These are phyloP conservation scores for Sparus aurata DNA, from an alignment of 2,797 vertebrate species.

Conservation along the genomic window DNA sequence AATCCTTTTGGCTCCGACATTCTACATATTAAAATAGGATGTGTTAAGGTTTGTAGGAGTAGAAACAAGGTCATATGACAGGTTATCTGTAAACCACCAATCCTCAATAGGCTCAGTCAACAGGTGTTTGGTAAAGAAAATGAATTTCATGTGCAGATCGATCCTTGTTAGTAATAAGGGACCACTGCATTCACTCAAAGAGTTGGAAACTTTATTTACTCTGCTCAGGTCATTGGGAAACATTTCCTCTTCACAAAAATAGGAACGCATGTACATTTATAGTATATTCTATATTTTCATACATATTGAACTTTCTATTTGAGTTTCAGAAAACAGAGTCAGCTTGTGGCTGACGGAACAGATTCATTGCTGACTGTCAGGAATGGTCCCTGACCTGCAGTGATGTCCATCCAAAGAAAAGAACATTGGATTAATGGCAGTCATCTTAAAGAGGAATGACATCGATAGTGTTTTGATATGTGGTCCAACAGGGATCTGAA, in stretches of 20 bases:
- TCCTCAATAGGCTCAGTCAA: not conserved
- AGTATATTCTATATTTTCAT: constrained; percentile 73
- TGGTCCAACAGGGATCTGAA: constrained; percentile 43
- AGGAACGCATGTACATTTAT: constrained; percentile 79
- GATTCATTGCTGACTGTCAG: constrained; percentile 62
- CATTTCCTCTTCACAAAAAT: constrained; percentile 84
- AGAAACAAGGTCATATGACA: not conserved
- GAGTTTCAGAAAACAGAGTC: constrained; percentile 62
- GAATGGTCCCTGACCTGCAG: constrained; percentile 76
- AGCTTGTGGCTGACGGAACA: constrained; percentile 53
- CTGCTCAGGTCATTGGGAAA: constrained; percentile 74
- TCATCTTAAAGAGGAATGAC: constrained; percentile 77
- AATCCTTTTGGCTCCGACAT: too few relatives aligned
- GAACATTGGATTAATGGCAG: constrained; percentile 70
- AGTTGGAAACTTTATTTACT: constrained; percentile 79
- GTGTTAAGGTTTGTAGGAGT: not conserved
- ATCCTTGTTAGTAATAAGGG: constrained; percentile 27
- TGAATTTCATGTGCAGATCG: not conserved
- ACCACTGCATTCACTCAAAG: constrained; percentile 49
- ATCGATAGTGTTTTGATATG: constrained; percentile 61
- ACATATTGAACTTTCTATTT: constrained; percentile 66
- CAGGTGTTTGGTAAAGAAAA: not conserved
- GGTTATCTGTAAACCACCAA: not conserved
- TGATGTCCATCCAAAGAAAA: constrained; percentile 63
- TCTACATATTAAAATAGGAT: not conserved